Conservation (phyloP, 2,797 vertebrate species). For the Anniella stebbinsi region DNA sequence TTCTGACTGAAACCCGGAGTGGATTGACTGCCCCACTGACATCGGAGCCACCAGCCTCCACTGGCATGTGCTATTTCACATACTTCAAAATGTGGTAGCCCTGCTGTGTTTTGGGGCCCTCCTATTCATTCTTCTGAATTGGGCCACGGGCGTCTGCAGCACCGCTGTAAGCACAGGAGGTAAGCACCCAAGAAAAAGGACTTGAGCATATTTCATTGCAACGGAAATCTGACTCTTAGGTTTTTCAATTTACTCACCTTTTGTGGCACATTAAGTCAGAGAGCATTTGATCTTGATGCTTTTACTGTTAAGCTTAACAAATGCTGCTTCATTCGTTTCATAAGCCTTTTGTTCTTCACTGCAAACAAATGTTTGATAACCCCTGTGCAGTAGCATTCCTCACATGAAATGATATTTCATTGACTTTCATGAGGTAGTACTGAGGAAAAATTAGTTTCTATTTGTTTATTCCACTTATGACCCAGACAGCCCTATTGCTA, state of each 20-base stretch:
- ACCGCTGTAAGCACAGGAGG: neutral
- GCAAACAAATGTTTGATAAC: constrained; percentile 1
- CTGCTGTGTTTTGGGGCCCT: neutral
- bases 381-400: neutral
- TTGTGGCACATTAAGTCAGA: neutral
- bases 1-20: too few species aligned
- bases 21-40: too few species aligned
- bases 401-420: constrained; percentile 8
- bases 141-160: neutral
- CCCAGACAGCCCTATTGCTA: constrained; percentile 45
- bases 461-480: constrained; percentile 43
- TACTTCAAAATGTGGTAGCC: neutral
- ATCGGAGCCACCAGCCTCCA: too few species aligned
- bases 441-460: constrained; percentile 13
- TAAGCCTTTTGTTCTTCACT: neutral
- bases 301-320: neutral
- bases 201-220: neutral
- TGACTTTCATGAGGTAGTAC: constrained; percentile 20
- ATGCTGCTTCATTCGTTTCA: neutral
- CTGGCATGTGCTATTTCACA: too few species aligned
- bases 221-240: neutral
- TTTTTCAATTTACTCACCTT: neutral
- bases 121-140: too few species aligned
- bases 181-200: neutral
- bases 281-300: constrained; percentile 6